A percentile compares a stretch with the other conserved stretches of the same genome.
phyloP scores from a whole-genome alignment of 2,888 invertebrate species.

The Xestobium rufovillosum region DNA sequence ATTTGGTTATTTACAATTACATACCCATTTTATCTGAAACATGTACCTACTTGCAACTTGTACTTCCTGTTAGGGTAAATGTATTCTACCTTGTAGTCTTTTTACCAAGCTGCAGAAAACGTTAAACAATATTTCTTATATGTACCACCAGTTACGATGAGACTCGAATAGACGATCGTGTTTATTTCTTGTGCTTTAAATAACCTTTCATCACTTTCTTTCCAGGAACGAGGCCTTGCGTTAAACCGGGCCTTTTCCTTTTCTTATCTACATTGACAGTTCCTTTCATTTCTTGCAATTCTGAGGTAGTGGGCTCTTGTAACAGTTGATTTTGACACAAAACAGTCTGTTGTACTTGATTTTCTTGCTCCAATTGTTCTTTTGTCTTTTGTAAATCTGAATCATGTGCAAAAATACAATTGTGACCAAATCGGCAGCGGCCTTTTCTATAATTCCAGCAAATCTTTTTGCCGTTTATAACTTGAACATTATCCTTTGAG shows the following conservation, averaged over 20 bases:
- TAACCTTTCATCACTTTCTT: slow-evolving; percentile 79
- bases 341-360: slow-evolving; percentile 42
- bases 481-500: slow-evolving; percentile 58
- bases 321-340: slow-evolving; percentile 34
- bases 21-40: too few species aligned
- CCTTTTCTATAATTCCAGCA: slow-evolving; percentile 93
- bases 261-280: slow-evolving; percentile 37
- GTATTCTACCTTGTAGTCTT: too few species aligned
- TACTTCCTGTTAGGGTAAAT: too few species aligned
- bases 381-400: slow-evolving; percentile 66
- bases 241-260: slow-evolving; percentile 71
- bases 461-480: slow-evolving; percentile 80
- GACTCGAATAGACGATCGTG: too few species aligned
- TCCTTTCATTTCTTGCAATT: slow-evolving; percentile 25
- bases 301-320: slow-evolving; percentile 23
- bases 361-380: slow-evolving; percentile 52
- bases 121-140: too few species aligned
- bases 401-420: slow-evolving; percentile 87
- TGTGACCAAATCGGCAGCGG: slow-evolving; percentile 82
- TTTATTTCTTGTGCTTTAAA: slow-evolving; percentile 51
- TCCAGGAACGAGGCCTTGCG: slow-evolving; percentile 68
- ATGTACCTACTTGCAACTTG: too few species aligned
- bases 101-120: too few species aligned
- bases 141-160: too few species aligned
- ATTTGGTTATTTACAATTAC: too few species aligned